Conservation (phyloP, 2,797 vertebrate species). For the Lacerta viridis region DNA sequence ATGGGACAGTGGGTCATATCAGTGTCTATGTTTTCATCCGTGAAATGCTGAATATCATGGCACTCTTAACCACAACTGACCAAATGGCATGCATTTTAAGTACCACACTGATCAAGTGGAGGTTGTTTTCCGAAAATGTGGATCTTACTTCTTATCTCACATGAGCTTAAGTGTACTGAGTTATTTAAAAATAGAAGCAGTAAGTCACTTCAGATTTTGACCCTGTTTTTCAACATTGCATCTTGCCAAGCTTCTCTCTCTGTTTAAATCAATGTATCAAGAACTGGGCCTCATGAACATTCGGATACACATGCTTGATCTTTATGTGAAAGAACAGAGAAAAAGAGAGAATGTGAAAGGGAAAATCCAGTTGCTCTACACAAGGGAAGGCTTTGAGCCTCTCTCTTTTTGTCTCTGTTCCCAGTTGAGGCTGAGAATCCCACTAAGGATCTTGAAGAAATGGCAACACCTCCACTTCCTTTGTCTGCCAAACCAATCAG, state of each 20-base stretch:
- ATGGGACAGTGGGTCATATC: neutral
- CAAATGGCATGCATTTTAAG: neutral
- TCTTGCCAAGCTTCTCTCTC: slow-evolving; percentile 10
- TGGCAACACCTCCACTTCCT: slow-evolving; percentile 26
- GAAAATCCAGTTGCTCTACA: neutral
- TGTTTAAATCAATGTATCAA: slow-evolving; percentile 16
- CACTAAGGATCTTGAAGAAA: slow-evolving; percentile 18
- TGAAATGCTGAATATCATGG: neutral
- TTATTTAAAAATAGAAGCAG: slow-evolving; percentile 27
- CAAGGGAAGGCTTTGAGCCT: slow-evolving; percentile 1
- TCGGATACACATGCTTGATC: slow-evolving; percentile 9
- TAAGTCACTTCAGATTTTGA: slow-evolving; percentile 19
- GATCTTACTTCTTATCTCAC: neutral
- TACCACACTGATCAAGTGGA: neutral
- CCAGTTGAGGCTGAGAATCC: slow-evolving; percentile 25
- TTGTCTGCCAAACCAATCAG: slow-evolving; percentile 30
- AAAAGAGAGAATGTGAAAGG: slow-evolving; percentile 2
- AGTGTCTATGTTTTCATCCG: neutral
- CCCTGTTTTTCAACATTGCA: slow-evolving; percentile 2
- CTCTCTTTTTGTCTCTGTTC: slow-evolving; percentile 17
- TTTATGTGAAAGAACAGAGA: slow-evolving; percentile 34
- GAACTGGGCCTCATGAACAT: slow-evolving; percentile 14
- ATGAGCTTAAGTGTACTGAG: neutral
- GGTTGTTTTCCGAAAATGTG: neutral
- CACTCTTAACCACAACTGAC: neutral